Base-by-base conservation (phyloP, 2,797 vertebrate genomes). In the Tarsius wallacei region DNA sequence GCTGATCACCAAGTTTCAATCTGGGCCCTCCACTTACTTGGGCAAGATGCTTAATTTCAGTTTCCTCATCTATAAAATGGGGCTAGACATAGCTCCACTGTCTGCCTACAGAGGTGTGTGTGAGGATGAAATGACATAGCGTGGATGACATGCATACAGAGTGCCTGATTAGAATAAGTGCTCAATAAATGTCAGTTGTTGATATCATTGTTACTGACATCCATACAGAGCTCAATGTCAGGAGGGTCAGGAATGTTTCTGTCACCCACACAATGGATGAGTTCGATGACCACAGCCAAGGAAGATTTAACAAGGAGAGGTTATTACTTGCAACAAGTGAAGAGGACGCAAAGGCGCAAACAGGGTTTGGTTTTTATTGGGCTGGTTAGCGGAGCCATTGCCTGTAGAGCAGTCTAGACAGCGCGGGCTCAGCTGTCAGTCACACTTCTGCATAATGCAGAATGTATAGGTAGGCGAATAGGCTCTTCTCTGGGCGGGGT, bases 401-500 rank as follows among this genome's bases (percentile, higher is more conserved):
- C n/a, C 16, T 4, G 3, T 33, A 33, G 42, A 42, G 42, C 42
- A 42, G 42, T 42, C 42, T 42, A 42, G 42, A 42, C 42, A 42
- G 42, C 4, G 42, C 8, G 19, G 66, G n/a, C 5, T 4, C n/a
- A 19, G 16, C 21, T 33, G n/a, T 17, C 0, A 0, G 33, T 17
- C 17, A 33, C 33, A n/a, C n/a, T 11, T 68, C n/a, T 21, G 33
- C 0, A 1, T 42, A n/a, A 33, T n/a, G 2, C 33, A 0, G 4
- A 8, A 21, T 21, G 31, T 19, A 4, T n/a, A 68, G 66, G 33
- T 33, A 21, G 17, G 17, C n/a, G 16, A 68, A 21, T 19, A 21
- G 33, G 9, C 66, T 68, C 17, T 8, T 33, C n/a, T 19, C n/a
- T 36, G n/a, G 66, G 17, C 21, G 17, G n/a, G 17, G n/a, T 5